Conservation (phyloP, 2,888 invertebrate genomes). For the Folsomia candida region DNA sequence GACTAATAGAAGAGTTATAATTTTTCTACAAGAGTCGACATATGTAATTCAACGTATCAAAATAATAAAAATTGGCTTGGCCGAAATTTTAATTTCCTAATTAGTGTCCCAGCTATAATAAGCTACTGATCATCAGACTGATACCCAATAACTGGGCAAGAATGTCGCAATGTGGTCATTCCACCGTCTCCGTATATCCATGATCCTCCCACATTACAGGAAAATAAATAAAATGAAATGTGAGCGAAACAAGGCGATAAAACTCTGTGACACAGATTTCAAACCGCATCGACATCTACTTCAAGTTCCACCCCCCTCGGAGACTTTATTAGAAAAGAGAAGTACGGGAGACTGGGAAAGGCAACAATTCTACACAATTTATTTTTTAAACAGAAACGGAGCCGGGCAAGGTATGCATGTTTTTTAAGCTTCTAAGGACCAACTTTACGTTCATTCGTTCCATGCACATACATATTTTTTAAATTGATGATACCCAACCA, state of each 20-base stretch:
- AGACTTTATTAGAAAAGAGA: constrained; percentile 16
- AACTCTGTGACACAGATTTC: constrained; percentile 5
- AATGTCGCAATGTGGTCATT: no score
- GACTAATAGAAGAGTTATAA: no score
- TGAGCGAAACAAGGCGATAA: not conserved
- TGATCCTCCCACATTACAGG: no score
- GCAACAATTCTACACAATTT: constrained; percentile 1
- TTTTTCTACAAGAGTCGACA: no score
- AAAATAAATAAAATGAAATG: not conserved
- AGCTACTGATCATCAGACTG: no score
- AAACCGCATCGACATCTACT: constrained; percentile 5
- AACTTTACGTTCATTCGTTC: not conserved
- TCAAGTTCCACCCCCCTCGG: constrained; percentile 10
- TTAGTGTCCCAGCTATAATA: no score
- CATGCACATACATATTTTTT: not conserved
- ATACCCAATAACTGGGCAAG: no score
- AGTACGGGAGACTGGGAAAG: not conserved
- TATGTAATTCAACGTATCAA: no score
- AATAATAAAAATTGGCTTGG: no score
- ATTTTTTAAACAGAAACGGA: not conserved
- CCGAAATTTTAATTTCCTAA: no score
- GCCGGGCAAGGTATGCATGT: not conserved
- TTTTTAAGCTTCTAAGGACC: not conserved
- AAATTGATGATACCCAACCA: not conserved
- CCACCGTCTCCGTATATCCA: no score